These are phyloP conservation scores for Mactra quadrangularis DNA, from an alignment of 1,140 invertebrate species.

Conservation along the genomic window DNA sequence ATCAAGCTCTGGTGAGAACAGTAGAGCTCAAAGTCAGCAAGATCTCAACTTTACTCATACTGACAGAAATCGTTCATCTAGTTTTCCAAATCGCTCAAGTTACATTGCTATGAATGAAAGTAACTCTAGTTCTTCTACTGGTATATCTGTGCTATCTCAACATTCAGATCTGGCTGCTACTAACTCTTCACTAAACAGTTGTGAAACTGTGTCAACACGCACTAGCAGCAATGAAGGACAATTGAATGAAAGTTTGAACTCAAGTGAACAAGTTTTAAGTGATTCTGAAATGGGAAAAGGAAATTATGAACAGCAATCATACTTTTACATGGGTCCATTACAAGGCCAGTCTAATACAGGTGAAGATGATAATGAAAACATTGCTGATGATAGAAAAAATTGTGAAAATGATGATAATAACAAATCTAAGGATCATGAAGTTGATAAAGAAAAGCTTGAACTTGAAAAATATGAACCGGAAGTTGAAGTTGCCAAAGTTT, in stretches of 20 bases:
- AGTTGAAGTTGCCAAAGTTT: constrained; percentile 62
- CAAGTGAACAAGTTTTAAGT: constrained; percentile 48
- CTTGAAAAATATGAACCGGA: constrained; percentile 44
- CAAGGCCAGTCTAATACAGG: neutral
- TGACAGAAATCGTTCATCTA: constrained; percentile 74
- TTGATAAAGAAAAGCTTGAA: neutral
- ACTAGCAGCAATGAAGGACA: constrained; percentile 50
- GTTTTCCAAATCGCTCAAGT: constrained; percentile 79
- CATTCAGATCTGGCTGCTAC: constrained; percentile 60
- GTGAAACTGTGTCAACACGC: constrained; percentile 45
- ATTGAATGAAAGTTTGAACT: constrained; percentile 18
- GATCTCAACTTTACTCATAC: constrained; percentile 36
- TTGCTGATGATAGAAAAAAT: neutral
- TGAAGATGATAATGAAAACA: constrained; percentile 1
- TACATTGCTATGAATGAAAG: constrained; percentile 68
- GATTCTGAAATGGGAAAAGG: constrained; percentile 39
- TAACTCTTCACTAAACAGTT: constrained; percentile 58
- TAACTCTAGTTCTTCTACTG: constrained; percentile 59
- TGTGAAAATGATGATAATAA: neutral
- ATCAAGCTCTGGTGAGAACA: constrained; percentile 37
- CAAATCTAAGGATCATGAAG: constrained; percentile 58
- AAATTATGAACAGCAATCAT: constrained; percentile 58
- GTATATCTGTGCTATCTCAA: constrained; percentile 58
- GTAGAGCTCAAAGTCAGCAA: constrained; percentile 61
- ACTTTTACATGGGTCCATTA: constrained; percentile 63